Percentiles rank a stretch among this genome's conserved stretches.
Conservation (phyloP, 2,113 vertebrate species). For the Cyprinodon brontotheroides region DNA sequence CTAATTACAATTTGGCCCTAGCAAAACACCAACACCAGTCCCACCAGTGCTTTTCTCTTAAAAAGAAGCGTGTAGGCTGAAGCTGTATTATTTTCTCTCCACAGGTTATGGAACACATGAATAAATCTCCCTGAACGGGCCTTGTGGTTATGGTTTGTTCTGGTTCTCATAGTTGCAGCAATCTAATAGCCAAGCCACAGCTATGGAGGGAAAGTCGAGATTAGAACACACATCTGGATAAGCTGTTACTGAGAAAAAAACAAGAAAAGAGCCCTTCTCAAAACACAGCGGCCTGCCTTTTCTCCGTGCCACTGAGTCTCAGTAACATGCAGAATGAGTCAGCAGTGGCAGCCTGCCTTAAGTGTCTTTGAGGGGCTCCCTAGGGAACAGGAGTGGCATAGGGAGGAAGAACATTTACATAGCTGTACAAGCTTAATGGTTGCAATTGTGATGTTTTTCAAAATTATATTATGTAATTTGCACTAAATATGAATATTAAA, state of each 20-base stretch:
- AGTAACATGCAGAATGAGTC: constrained; percentile 63
- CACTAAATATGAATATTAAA: not conserved
- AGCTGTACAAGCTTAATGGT: constrained; percentile 27
- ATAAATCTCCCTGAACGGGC: constrained; percentile 38
- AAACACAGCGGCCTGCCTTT: constrained; percentile 43
- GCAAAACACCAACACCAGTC: constrained; percentile 48
- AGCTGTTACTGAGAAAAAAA: constrained; percentile 41
- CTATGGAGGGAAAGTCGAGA: constrained; percentile 37
- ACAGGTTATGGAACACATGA: constrained; percentile 54
- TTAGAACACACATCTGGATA: constrained; percentile 65
- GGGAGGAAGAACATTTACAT: constrained; percentile 21
- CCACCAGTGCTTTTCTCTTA: constrained; percentile 38
- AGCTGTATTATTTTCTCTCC: constrained; percentile 42
- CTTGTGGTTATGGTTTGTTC: constrained; percentile 32
- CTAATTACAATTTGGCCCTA: constrained; percentile 52
- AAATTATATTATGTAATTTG: not conserved
- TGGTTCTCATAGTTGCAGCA: constrained; percentile 52
- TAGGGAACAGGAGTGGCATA: constrained; percentile 39
- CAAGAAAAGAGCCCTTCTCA: constrained; percentile 48
- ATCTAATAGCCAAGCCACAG: constrained; percentile 38
- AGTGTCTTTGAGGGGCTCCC: constrained; percentile 56
- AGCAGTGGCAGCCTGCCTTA: constrained; percentile 49
- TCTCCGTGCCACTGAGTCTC: constrained; percentile 44
- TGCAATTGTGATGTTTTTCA: constrained; percentile 15
- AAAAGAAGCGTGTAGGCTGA: constrained; percentile 31